A percentile compares a stretch with the other conserved stretches of the same genome.
These are phyloP conservation scores for Agapostemon virescens DNA, from an alignment of 2,888 invertebrate genomes.

Conservation along the genomic window DNA sequence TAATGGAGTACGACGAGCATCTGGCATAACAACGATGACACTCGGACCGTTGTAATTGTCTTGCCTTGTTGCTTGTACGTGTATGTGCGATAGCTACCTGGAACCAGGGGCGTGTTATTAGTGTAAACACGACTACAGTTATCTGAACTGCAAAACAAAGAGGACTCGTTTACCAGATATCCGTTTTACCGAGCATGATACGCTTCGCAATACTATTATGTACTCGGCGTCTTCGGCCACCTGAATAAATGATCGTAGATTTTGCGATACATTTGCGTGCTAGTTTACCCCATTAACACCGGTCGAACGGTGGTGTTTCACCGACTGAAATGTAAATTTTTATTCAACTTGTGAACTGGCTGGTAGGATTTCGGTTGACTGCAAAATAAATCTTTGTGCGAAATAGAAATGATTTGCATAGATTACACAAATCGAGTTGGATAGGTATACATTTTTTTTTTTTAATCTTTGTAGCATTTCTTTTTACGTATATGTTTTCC, in stretches of 20 bases:
- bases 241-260: constrained; percentile 41
- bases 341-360: no score
- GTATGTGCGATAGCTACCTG: constrained; percentile 23
- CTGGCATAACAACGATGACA: constrained; percentile 57
- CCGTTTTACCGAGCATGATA: constrained; percentile 22
- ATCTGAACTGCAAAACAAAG: constrained; percentile 31
- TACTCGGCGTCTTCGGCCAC: constrained; percentile 28
- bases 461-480: no score
- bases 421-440: no score
- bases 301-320: not conserved
- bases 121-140: constrained; percentile 42
- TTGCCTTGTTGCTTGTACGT: constrained; percentile 54
- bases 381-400: not conserved
- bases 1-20: constrained; percentile 56
- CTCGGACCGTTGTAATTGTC: constrained; percentile 52
- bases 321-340: not conserved
- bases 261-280: constrained; percentile 2
- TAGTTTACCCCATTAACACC: not conserved
- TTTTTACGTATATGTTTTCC: no score
- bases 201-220: constrained; percentile 13
- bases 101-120: constrained; percentile 39
- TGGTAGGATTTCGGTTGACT: not conserved
- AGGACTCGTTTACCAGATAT: constrained; percentile 28
- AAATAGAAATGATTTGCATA: no score
- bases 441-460: no score